Evolutionary conservation across 1,140 invertebrate species (phyloP).

Genomic region (Adoxophyes honmai): DNA sequence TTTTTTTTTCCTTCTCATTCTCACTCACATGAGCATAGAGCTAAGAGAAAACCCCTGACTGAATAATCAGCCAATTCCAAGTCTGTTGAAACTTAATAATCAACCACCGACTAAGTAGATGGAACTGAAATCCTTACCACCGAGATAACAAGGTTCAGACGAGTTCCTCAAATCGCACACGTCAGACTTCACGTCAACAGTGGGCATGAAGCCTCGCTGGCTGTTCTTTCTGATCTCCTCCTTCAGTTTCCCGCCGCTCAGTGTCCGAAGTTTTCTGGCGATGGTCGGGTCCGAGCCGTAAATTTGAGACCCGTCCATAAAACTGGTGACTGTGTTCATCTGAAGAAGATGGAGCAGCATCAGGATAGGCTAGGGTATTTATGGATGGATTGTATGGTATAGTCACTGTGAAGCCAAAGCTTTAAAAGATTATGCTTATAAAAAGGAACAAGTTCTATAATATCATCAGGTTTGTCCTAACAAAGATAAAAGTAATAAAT

Average conservation of each 20-base stretch:
- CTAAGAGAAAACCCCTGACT: too few relatives aligned
- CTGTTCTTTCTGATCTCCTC: conserved; percentile 51
- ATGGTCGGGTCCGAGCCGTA: conserved; percentile 78
- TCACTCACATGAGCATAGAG: too few relatives aligned
- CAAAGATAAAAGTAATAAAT: too few relatives aligned
- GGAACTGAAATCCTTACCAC: conserved; percentile 59
- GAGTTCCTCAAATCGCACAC: conserved; percentile 81
- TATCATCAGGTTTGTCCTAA: too few relatives aligned
- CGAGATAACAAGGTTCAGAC: conserved; percentile 81
- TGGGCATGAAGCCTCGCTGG: conserved; percentile 78
- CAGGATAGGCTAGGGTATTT: background rate
- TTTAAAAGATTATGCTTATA: too few relatives aligned
- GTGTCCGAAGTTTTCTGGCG: conserved; percentile 66
- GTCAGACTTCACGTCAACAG: conserved; percentile 79
- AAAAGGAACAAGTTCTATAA: too few relatives aligned
- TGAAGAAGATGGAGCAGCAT: conserved; percentile 46
- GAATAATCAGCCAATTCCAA: too few relatives aligned
- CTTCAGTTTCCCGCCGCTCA: conserved; percentile 71
- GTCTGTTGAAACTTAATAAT: too few relatives aligned
- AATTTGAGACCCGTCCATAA: conserved; percentile 82
- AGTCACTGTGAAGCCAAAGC: too few relatives aligned
- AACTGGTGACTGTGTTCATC: conserved; percentile 84
- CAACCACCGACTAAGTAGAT: too few relatives aligned
- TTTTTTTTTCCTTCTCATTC: too few relatives aligned
- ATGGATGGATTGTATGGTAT: too few relatives aligned